phyloP scores from a whole-genome alignment of 1,140 invertebrate genomes.

The Atopsyche davidsoni region DNA sequence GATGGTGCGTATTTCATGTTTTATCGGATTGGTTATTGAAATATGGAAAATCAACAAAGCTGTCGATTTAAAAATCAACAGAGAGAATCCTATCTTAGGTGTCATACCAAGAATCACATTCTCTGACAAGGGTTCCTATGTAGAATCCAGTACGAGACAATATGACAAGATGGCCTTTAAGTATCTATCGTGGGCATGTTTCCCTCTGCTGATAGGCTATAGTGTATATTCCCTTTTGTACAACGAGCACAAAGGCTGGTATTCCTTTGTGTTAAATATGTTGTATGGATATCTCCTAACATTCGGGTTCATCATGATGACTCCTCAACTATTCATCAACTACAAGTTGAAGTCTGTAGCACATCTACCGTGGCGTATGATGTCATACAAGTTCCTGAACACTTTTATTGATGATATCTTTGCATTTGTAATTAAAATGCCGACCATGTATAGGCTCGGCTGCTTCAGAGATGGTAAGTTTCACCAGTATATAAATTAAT shows the following conservation, averaged over 20 bases:
- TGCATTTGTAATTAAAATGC: constrained; percentile 99
- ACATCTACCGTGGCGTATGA: constrained; percentile 98
- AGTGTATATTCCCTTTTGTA: constrained; percentile 96
- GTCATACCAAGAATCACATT: constrained; percentile 75
- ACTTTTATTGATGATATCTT: constrained; percentile 99
- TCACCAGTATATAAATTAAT: no score
- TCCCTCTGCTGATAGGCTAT: constrained; percentile 88
- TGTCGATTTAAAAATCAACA: constrained; percentile 75
- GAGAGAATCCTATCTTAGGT: constrained; percentile 67
- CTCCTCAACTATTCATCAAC: constrained; percentile 97
- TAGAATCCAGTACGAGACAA: constrained; percentile 88
- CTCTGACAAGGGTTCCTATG: constrained; percentile 94
- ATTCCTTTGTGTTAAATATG: constrained; percentile 89
- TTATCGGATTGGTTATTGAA: constrained; percentile 94
- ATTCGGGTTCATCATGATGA: constrained; percentile 99
- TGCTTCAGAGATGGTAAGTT: constrained; percentile 90
- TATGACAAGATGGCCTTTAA: constrained; percentile 96
- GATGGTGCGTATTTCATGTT: constrained; percentile 86
- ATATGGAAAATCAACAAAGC: constrained; percentile 99
- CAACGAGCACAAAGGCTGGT: constrained; percentile 98
- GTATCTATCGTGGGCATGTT: constrained; percentile 93
- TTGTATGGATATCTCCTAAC: constrained; percentile 97
- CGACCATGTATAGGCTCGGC: constrained; percentile 90
- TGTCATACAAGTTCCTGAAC: constrained; percentile 99
- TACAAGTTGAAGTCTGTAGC: constrained; percentile 99